Evolutionary conservation across 2,113 vertebrate species (phyloP).

Genomic region (Ivindomyrus marchei): DNA sequence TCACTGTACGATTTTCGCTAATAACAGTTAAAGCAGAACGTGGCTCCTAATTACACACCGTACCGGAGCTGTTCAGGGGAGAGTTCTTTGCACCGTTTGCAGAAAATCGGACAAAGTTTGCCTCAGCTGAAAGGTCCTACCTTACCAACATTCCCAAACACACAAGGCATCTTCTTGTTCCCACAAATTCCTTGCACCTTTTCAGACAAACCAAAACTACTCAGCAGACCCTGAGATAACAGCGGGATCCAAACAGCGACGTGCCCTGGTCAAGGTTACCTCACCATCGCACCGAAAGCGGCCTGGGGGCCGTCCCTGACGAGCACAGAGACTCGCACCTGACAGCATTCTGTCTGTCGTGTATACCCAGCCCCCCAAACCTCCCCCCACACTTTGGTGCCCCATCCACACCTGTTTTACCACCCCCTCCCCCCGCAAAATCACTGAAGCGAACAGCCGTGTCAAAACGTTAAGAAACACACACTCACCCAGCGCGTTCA

Average conservation of each 20-base stretch:
- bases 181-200: conserved; percentile 65
- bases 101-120: conserved; percentile 63
- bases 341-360: not conserved
- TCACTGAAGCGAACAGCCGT: conserved; percentile 12
- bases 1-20: conserved; percentile 94
- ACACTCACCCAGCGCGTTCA: not conserved
- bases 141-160: conserved; percentile 70
- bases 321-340: not conserved
- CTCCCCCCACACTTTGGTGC: not conserved
- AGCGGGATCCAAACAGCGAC: conserved; percentile 70
- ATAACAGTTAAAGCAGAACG: conserved; percentile 95
- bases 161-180: conserved; percentile 58
- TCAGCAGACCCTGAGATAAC: conserved; percentile 67
- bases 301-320: not conserved
- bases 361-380: not conserved
- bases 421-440: not conserved
- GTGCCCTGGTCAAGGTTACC: conserved; percentile 85
- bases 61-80: conserved; percentile 87
- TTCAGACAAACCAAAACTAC: conserved; percentile 65
- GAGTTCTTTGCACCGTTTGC: conserved; percentile 78
- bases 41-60: conserved; percentile 92
- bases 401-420: not conserved
- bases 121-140: conserved; percentile 51
- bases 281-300: conserved; percentile 60
- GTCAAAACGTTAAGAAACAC: conserved; percentile 5